Base-by-base conservation (phyloP, 2,797 vertebrate species). In the Tiaroga cobitis region DNA sequence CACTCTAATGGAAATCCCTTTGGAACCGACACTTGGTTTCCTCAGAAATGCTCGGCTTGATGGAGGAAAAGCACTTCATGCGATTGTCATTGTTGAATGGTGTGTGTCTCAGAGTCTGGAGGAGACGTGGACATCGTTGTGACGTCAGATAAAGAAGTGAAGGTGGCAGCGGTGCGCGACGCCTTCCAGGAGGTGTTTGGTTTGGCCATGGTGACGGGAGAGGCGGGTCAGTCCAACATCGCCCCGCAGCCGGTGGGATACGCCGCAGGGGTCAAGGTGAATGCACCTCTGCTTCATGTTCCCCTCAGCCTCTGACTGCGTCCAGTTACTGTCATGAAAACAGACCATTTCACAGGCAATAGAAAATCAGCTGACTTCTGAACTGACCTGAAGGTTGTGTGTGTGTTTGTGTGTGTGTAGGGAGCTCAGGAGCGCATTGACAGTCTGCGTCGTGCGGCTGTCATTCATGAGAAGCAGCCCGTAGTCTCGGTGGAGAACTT, bases 181-280 rank as follows among this genome's bases (percentile, higher is more conserved):
- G 98, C 98, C 73, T 99, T 99, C 90, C 98, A 99, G 92, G 98
- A 98, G 83, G 96, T 99, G 51, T 99, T 99, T 87, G 98, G 98
- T 46, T 95, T 99, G 94, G 98, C 98, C 46, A 92, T 97, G 90
- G 97, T 99, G 61, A 96, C 95, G 0, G 98, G 97, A 82, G 97
- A 99, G 92, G 95, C 95, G 0, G 96, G 96, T 8, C 96, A 96
- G 90, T 98, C 98, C 80, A 98, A 97, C 87, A 98, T 98, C 2
- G 98, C 98, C n/a, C 97, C 98, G 0, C 98, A 99, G 18, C 98
- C 98, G 3, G 95, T 99, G 37, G 98, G 98, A 68, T 99, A 98
- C 34, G 98, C 98, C 21, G 98, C 98, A 4, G 98, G 97, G 3
- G 91, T 99, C 81, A 99, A 99, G 95, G 98, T 98, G 88, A 91